Evolutionary conservation across 1,140 invertebrate species (phyloP).

Genomic region (Acromyrmex echinatior): DNA sequence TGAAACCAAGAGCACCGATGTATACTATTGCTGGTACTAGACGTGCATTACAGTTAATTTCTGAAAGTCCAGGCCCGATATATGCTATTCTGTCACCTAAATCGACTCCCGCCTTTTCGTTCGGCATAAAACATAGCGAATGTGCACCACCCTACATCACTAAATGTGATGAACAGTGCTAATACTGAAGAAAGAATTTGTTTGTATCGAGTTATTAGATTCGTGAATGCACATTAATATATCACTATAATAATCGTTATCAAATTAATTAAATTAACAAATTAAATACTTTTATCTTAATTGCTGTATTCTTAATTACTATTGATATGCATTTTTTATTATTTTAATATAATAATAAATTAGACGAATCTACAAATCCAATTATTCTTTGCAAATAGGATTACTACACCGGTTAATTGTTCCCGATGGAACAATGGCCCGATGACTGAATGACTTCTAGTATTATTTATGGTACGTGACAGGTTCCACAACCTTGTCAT

Average conservation of each 20-base stretch:
- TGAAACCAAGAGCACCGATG: constrained; percentile 46
- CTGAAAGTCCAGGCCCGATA: constrained; percentile 67
- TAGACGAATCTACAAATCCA: neutral
- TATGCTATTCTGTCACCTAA: constrained; percentile 21
- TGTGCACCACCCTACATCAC: constrained; percentile 66
- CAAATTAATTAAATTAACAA: constrained; percentile 6
- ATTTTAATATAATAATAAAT: constrained; percentile 17
- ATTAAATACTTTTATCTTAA: neutral
- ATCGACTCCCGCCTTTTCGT: constrained; percentile 53
- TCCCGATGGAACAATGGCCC: neutral
- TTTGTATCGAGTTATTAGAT: neutral
- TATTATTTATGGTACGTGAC: neutral
- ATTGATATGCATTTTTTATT: neutral
- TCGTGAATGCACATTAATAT: neutral
- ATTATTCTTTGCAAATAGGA: neutral
- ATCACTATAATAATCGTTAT: neutral
- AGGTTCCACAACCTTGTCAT: neutral
- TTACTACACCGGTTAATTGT: neutral
- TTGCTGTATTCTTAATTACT: neutral
- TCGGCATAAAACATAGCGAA: constrained; percentile 68
- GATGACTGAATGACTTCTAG: neutral
- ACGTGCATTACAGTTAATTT: neutral
- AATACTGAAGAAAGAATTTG: neutral
- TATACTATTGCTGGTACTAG: neutral
- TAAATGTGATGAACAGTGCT: constrained; percentile 69